phyloP scores from a whole-genome alignment of 2,797 vertebrate species.

The Austrolebias charrua region DNA sequence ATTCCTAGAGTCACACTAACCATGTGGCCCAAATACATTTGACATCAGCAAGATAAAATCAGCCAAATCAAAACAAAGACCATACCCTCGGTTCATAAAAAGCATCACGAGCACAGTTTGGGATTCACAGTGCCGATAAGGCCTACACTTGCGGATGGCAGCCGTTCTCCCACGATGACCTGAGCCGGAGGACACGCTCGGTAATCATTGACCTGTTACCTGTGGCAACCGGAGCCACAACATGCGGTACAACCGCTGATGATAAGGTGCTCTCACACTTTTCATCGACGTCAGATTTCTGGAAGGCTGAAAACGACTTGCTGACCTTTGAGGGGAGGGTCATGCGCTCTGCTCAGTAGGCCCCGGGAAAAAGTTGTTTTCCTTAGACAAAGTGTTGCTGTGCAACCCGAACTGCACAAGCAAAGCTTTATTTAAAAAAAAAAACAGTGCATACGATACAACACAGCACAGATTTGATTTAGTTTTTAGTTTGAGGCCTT shows the following conservation, averaged over 20 bases:
- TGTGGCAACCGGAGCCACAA: constrained; percentile 62
- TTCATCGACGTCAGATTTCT: constrained; percentile 11
- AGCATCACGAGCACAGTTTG: constrained; percentile 11
- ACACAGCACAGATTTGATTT: too few relatives aligned
- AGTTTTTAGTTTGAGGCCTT: neutral
- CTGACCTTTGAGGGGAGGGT: neutral
- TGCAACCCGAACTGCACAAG: too few relatives aligned
- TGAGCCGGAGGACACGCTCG: constrained; percentile 67
- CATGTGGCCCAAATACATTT: constrained; percentile 16
- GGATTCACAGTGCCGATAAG: constrained; percentile 35
- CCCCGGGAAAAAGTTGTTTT: too few relatives aligned
- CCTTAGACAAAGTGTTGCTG: too few relatives aligned
- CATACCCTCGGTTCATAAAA: constrained; percentile 12
- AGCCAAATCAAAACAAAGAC: constrained; percentile 7
- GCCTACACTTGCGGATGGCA: constrained; percentile 48
- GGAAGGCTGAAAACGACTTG: constrained; percentile 9
- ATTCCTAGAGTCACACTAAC: constrained; percentile 21
- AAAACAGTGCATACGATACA: too few relatives aligned
- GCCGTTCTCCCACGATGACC: constrained; percentile 63
- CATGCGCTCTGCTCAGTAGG: constrained; percentile 4
- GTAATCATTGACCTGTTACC: constrained; percentile 80
- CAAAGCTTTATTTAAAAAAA: too few relatives aligned
- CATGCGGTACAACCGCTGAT: constrained; percentile 61
- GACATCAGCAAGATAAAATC: neutral
- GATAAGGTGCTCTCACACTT: constrained; percentile 14